Percentiles rank a stretch among this genome's conserved stretches.
Conservation (phyloP, 2,113 vertebrate species). For the Ictalurus punctatus region DNA sequence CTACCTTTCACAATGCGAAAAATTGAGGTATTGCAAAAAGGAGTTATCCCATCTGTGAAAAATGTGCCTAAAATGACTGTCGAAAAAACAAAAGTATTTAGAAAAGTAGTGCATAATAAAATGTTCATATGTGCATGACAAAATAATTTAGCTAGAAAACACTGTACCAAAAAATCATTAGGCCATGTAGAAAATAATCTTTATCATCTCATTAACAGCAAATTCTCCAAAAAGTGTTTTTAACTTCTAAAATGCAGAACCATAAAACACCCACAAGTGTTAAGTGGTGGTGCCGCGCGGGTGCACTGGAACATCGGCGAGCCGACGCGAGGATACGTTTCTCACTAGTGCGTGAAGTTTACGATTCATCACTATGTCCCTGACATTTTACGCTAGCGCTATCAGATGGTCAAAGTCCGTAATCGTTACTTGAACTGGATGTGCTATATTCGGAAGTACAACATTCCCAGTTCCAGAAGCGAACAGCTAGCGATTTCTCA, state of each 20-base stretch:
- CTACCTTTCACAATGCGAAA: conserved; percentile 99
- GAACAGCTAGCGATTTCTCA: conserved; percentile 54
- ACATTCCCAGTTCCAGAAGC: conserved; percentile 49
- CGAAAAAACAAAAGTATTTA: conserved; percentile 98
- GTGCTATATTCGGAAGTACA: conserved; percentile 56
- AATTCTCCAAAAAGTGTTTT: conserved; percentile 97
- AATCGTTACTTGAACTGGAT: conserved; percentile 57
- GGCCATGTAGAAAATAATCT: conserved; percentile 99
- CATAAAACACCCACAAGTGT: conserved; percentile 78
- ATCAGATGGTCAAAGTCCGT: conserved; percentile 66
- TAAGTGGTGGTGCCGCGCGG: conserved; percentile 83
- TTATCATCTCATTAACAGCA: conserved; percentile 92
- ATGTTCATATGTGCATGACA: conserved; percentile 99
- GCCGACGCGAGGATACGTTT: conserved; percentile 76
- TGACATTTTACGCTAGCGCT: conserved; percentile 88
- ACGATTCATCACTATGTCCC: conserved; percentile 78
- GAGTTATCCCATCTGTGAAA: conserved; percentile 99
- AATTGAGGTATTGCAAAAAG: conserved; percentile 99
- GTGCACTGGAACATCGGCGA: conserved; percentile 86
- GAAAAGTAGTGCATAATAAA: conserved; percentile 99
- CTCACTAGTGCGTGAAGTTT: conserved; percentile 78
- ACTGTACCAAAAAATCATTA: conserved; percentile 99
- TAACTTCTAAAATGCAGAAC: conserved; percentile 88
- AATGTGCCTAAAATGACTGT: conserved; percentile 99
- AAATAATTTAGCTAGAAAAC: conserved; percentile 99